Conservation (phyloP, 2,888 invertebrate species). For the Liopterus haemorrhoidalis region DNA sequence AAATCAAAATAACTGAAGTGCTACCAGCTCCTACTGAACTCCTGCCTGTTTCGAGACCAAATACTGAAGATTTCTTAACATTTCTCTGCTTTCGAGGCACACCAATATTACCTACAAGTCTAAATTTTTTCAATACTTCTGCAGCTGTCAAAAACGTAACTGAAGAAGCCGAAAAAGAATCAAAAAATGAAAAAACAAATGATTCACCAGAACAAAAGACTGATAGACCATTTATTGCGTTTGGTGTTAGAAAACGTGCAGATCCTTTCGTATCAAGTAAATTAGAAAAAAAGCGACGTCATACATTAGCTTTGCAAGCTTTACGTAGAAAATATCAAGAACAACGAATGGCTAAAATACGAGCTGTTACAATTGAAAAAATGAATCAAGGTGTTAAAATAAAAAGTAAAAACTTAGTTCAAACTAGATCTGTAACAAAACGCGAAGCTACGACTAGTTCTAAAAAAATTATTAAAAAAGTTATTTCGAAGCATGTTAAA, state of each 20-base stretch:
- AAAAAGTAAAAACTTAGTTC: slow-evolving; percentile 45
- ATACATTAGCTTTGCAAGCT: slow-evolving; percentile 50
- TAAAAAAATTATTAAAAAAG: slow-evolving; percentile 40
- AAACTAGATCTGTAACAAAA: slow-evolving; percentile 48
- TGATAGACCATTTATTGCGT: slow-evolving; percentile 48
- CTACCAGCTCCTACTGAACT: slow-evolving; percentile 55
- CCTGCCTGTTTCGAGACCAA: slow-evolving; percentile 63
- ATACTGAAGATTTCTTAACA: slow-evolving; percentile 80
- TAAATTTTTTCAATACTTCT: slow-evolving; percentile 62
- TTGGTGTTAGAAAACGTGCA: slow-evolving; percentile 54
- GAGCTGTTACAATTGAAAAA: slow-evolving; percentile 46
- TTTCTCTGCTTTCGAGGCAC: slow-evolving; percentile 79
- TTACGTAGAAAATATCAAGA: slow-evolving; percentile 56
- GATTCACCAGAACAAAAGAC: slow-evolving; percentile 36
- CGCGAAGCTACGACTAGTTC: slow-evolving; percentile 41
- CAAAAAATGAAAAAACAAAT: slow-evolving; percentile 40
- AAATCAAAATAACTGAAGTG: slow-evolving; percentile 39
- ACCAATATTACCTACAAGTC: slow-evolving; percentile 61
- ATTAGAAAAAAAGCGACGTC: slow-evolving; percentile 45
- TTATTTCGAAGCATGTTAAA: slow-evolving; percentile 43
- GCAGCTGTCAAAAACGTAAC: slow-evolving; percentile 25
- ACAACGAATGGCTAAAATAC: slow-evolving; percentile 54
- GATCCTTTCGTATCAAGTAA: slow-evolving; percentile 47
- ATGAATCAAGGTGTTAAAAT: slow-evolving; percentile 41
- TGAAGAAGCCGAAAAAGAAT: slow-evolving; percentile 34